Base-by-base conservation (phyloP, 1,140 invertebrate species). In the Macrobrachium nipponense region DNA sequence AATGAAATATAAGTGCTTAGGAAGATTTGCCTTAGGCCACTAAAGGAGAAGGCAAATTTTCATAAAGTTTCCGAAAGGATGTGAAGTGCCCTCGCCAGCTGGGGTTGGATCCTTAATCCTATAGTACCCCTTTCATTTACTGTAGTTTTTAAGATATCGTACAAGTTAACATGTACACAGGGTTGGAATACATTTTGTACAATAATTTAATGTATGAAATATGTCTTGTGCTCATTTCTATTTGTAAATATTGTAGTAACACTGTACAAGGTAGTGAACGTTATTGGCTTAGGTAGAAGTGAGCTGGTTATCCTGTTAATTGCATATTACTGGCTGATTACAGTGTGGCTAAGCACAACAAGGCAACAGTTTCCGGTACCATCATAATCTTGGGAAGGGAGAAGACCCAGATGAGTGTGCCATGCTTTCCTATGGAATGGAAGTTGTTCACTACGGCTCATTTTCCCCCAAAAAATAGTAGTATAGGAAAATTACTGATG, bases 191-290 rank as follows among this genome's bases (percentile, higher is more conserved):
- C 85, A 87, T 87, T 87, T 87, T 87, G 85, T 87, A 87, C 85
- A 87, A 87, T 87, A 87, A 81, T 87, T 81, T 87, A 87, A 87
- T 87, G 85, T 87, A 87, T 82, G 80, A 81, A 80, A 81, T 76
- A 87, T 81, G 85, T 87, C 79, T 87, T 87, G 73, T 87, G 85
- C 85, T 87, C 85, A 87, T 87, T 87, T 87, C 85, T 87, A 87
- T 87, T 87, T 87, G 85, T 87, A 87, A 87, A 87, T 87, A 87
- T 87, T 87, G 85, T 87, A 87, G 85, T 87, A 64, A 87, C 84
- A 86, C 84, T 86, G 83, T 86, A 86, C 83, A 86, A 86, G 83
- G 83, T 86, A 86, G 83, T 86, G 83, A 77, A 86, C 79, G 83
- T 86, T 86, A 86, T 86, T 80, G 84, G 84, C 84, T 86, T 86